Evolutionary conservation across 53 echinoderm and acorn worm species (phyloP).

Genomic region (Hippasteria phrygiana): DNA sequence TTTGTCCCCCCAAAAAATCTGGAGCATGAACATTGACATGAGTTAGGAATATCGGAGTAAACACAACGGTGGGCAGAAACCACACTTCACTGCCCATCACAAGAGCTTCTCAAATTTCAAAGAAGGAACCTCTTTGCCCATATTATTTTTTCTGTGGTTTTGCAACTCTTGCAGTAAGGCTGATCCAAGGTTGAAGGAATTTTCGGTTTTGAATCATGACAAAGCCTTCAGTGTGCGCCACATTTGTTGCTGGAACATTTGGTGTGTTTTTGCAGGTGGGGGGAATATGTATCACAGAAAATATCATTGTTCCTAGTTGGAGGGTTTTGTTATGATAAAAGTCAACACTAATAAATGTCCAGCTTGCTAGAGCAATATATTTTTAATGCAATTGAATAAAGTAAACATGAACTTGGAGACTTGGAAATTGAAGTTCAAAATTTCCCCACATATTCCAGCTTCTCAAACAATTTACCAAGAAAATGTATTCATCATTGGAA

Average conservation of each 20-base stretch:
- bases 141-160: constrained; percentile 2
- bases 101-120: background rate
- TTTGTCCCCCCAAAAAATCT: no score
- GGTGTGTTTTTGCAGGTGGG: constrained; percentile 35
- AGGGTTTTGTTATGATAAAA: background rate
- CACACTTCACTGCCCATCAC: background rate
- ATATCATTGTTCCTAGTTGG: background rate
- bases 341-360: background rate
- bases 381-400: no score
- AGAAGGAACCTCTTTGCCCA: background rate
- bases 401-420: no score
- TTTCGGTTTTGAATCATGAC: background rate
- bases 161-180: background rate
- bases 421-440: no score
- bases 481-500: no score
- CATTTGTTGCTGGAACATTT: constrained; percentile 25
- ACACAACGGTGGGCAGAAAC: background rate
- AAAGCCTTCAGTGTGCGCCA: constrained; percentile 2
- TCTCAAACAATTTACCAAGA: no score
- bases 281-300: background rate
- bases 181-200: constrained; percentile 12
- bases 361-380: no score
- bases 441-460: no score
- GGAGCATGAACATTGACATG: no score
- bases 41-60: no score